phyloP scores from a whole-genome alignment of 1,140 invertebrate species.

The Trachymyrmex septentrionalis region DNA sequence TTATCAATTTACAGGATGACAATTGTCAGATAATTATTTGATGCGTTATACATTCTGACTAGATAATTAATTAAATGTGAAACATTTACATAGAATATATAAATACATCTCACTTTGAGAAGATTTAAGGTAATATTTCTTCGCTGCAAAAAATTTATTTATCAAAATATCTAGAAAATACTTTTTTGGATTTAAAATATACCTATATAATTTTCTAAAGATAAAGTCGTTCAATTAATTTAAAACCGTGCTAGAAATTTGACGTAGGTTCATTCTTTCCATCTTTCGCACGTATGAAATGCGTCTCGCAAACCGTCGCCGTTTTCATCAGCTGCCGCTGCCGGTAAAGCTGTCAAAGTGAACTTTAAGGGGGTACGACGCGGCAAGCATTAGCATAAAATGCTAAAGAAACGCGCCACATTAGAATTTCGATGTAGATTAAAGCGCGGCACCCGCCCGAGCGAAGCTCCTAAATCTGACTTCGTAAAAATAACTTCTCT shows the following conservation, averaged over 20 bases:
- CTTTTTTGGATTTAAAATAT: neutral
- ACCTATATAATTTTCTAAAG: neutral
- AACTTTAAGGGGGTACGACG: conserved; percentile 58
- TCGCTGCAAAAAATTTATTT: neutral
- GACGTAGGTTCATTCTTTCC: neutral
- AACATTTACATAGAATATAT: neutral
- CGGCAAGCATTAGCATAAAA: conserved; percentile 70
- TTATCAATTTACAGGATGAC: neutral
- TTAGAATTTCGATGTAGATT: conserved; percentile 72
- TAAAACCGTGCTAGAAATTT: conserved; percentile 4
- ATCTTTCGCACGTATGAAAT: conserved; percentile 38
- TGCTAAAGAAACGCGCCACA: conserved; percentile 69
- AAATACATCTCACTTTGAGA: neutral
- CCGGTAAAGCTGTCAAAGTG: conserved; percentile 61
- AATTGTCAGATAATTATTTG: neutral
- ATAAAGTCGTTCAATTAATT: neutral
- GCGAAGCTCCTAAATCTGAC: conserved; percentile 55
- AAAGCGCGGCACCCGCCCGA: conserved; percentile 54
- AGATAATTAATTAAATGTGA: neutral
- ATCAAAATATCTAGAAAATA: neutral
- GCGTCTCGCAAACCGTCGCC: conserved; percentile 20
- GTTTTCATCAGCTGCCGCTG: conserved; percentile 68
- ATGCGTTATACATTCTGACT: neutral
- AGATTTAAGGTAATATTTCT: neutral
- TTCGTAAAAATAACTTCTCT: conserved; percentile 63